phyloP scores from a whole-genome alignment of 2,888 invertebrate species.

The Cataglyphis cursor region DNA sequence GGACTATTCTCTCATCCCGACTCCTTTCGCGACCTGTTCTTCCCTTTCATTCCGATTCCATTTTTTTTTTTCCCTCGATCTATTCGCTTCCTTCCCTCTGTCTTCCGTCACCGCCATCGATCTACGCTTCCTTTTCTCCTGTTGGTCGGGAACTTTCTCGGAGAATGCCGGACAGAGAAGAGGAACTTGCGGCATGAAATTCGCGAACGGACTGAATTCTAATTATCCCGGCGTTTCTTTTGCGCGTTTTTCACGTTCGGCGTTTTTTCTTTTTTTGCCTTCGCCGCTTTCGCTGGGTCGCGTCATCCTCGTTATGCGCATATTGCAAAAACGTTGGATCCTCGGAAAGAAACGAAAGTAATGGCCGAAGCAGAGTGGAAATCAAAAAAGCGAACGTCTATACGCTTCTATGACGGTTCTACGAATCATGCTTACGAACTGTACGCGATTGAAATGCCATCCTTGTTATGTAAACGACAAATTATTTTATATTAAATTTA shows the following conservation, averaged over 20 bases:
- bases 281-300: constrained; percentile 11
- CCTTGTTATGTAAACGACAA: neutral
- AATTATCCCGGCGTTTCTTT: constrained; percentile 52
- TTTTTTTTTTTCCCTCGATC: constrained; percentile 37
- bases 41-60: neutral
- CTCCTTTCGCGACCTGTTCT: neutral
- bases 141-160: constrained; percentile 55
- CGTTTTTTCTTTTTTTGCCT: neutral
- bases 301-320: constrained; percentile 48
- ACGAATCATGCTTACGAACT: constrained; percentile 34
- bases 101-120: constrained; percentile 31
- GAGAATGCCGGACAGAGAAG: constrained; percentile 31
- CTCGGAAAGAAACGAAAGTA: neutral
- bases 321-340: constrained; percentile 26
- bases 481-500: constrained; percentile 33
- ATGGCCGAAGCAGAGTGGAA: constrained; percentile 6
- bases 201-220: constrained; percentile 51
- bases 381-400: constrained; percentile 33
- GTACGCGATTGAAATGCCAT: constrained; percentile 36
- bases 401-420: neutral
- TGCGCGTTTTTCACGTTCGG: constrained; percentile 31
- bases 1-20: constrained; percentile 52
- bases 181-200: constrained; percentile 47
- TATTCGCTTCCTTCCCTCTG: neutral
- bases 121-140: constrained; percentile 40